A percentile compares a stretch with the other conserved stretches of the same genome.
Evolutionary conservation across 2,888 invertebrate species (phyloP).

Genomic region (Drosophila glabriapex): DNA sequence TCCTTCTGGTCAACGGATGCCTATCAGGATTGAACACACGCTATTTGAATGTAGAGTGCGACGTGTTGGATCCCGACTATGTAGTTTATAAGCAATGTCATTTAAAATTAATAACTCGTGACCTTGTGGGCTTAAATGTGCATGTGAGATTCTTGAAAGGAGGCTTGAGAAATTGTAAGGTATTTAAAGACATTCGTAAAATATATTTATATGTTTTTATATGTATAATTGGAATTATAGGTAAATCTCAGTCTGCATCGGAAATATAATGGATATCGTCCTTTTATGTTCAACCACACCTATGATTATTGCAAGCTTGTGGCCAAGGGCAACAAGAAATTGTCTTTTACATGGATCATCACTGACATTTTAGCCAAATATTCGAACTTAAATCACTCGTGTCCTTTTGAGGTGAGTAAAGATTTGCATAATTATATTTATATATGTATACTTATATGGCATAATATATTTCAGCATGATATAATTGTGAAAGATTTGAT

Average conservation of each 20-base stretch:
- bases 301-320: constrained; percentile 31
- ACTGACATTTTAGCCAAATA: rapidly evolving
- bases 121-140: constrained; percentile 17
- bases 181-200: constrained; percentile 1
- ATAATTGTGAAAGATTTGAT: constrained; percentile 11
- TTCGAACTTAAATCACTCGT: constrained; percentile 32
- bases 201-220: background rate
- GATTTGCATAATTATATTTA: background rate
- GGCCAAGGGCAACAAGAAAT: rapidly evolving
- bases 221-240: constrained; percentile 7
- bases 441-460: background rate
- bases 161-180: constrained; percentile 13
- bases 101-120: constrained; percentile 19
- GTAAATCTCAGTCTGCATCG: constrained; percentile 34
- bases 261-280: constrained; percentile 37
- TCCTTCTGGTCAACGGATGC: background rate
- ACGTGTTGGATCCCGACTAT: constrained; percentile 11
- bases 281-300: constrained; percentile 41
- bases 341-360: constrained; percentile 18
- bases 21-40: background rate
- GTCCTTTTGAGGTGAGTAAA: constrained; percentile 13
- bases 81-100: constrained; percentile 3
- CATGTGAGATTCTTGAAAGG: background rate
- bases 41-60: constrained; percentile 27
- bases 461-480: constrained; percentile 16